Evolutionary conservation across 2,888 invertebrate species (phyloP).

Genomic region (Apeira syringaria): DNA sequence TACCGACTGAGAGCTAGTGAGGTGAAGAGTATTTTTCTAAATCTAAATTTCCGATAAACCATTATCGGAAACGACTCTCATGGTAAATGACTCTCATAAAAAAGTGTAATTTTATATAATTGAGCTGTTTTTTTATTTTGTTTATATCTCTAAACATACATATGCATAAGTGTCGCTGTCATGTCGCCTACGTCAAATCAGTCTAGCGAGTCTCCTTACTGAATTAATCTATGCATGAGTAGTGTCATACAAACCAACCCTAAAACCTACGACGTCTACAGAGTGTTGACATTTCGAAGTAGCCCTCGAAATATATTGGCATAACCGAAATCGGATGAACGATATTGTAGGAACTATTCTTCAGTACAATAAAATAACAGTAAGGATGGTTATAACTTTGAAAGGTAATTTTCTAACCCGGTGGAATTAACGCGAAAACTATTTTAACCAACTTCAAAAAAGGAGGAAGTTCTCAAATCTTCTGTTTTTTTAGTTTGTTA

Average conservation of each 20-base stretch:
- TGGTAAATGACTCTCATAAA: too few species aligned
- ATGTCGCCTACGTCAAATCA: neutral
- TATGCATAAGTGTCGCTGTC: too few species aligned
- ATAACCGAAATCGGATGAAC: constrained; percentile 20
- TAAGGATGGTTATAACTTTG: neutral
- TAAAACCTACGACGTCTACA: neutral
- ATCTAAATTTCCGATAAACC: too few species aligned
- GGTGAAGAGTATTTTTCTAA: too few species aligned
- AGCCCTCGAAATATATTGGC: constrained; percentile 18
- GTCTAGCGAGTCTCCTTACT: neutral
- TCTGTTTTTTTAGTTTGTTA: too few species aligned
- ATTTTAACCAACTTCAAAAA: neutral
- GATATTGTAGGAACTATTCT: constrained; percentile 13
- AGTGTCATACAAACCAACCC: neutral
- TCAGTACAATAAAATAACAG: constrained; percentile 1
- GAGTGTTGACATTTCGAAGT: constrained; percentile 3
- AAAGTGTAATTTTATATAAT: too few species aligned
- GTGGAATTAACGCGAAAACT: neutral
- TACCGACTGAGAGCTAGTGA: too few species aligned
- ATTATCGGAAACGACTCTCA: too few species aligned
- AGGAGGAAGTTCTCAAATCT: too few species aligned
- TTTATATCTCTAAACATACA: too few species aligned
- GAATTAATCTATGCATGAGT: neutral
- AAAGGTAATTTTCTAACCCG: neutral
- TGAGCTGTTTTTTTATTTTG: too few species aligned